Percentiles rank a stretch among this genome's conserved stretches.
Evolutionary conservation across 2,113 vertebrate species (phyloP).

Genomic region (Lophotis ruficrista): DNA sequence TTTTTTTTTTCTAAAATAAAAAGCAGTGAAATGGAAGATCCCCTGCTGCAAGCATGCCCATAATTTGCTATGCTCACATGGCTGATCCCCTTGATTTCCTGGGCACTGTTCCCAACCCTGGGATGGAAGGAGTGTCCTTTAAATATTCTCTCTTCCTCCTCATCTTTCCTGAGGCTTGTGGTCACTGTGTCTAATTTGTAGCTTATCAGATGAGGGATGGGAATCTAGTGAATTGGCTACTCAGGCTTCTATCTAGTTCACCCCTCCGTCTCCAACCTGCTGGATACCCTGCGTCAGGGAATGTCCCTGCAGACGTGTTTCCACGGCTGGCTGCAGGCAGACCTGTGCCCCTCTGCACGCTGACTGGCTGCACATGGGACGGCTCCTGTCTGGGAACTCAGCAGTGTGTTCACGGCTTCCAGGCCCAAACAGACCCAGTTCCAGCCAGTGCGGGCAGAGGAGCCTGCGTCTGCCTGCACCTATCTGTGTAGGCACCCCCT

Average conservation of each 20-base stretch:
- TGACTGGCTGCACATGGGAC: accelerated
- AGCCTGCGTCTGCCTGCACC: neutral
- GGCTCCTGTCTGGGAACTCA: neutral
- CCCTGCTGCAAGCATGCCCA: neutral
- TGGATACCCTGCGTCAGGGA: neutral
- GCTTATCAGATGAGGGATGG: neutral
- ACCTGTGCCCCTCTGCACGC: accelerated
- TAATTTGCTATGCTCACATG: neutral
- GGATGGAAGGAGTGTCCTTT: neutral
- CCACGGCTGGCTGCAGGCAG: neutral
- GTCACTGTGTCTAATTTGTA: neutral
- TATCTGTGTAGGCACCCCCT: neutral
- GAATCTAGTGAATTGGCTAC: neutral
- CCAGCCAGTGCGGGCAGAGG: neutral
- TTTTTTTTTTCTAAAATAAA: neutral
- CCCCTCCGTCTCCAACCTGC: neutral
- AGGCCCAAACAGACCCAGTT: neutral
- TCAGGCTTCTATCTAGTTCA: neutral
- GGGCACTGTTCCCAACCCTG: neutral
- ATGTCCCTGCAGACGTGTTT: accelerated
- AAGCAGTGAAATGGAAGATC: neutral
- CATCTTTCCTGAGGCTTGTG: neutral
- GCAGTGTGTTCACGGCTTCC: neutral
- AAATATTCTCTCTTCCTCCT: neutral
- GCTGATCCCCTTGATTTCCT: neutral